Conservation (phyloP, 1,140 invertebrate species). For the Scaptomyza hsui region DNA sequence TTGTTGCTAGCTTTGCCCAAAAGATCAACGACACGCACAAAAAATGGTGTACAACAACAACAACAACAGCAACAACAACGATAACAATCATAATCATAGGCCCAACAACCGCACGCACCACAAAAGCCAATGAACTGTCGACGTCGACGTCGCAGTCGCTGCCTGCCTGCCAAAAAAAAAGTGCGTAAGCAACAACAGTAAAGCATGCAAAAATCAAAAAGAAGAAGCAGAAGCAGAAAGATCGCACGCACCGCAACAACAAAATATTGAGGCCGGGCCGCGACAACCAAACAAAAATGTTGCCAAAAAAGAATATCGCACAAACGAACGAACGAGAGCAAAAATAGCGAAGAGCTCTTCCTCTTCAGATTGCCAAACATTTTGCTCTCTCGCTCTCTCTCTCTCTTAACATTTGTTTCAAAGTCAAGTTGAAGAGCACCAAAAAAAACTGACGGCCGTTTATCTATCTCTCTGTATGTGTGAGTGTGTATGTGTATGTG, state of each 20-base stretch:
- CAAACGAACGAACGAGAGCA: conserved; percentile 7
- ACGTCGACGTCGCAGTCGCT: conserved; percentile 23
- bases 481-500: conserved; percentile 1
- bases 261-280: conserved; percentile 36
- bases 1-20: conserved; percentile 39
- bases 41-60: conserved; percentile 42
- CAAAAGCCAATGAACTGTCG: conserved; percentile 69
- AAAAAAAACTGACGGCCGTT: conserved; percentile 13
- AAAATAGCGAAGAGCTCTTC: not conserved
- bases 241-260: conserved; percentile 39
- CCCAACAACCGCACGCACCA: conserved; percentile 54
- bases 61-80: conserved; percentile 33
- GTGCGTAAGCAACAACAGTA: conserved; percentile 42
- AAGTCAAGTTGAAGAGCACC: conserved; percentile 81
- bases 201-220: conserved; percentile 22
- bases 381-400: conserved; percentile 34
- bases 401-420: conserved; percentile 70
- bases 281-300: conserved; percentile 47
- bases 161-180: too few relatives aligned
- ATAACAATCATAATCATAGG: conserved; percentile 46
- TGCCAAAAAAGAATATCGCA: conserved; percentile 66
- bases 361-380: conserved; percentile 12
- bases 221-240: conserved; percentile 43
- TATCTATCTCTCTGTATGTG: conserved; percentile 3
- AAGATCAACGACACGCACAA: conserved; percentile 80